Conservation (phyloP, 2,797 vertebrate species). For the Selene dorsalis region DNA sequence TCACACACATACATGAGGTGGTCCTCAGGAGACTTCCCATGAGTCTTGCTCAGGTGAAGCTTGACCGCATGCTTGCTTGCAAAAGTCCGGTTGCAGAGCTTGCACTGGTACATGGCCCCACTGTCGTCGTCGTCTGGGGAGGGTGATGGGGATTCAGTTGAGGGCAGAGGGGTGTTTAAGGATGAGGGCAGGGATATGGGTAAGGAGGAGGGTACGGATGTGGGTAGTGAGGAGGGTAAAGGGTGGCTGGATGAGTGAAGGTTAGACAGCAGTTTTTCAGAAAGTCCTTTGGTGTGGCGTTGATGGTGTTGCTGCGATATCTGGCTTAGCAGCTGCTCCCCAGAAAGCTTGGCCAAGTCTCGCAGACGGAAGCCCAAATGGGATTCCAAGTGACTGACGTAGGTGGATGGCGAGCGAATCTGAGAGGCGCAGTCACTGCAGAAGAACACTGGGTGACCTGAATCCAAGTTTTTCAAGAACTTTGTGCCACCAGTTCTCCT, state of each 20-base stretch:
- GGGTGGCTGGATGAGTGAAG: slow-evolving; percentile 78
- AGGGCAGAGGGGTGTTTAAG: slow-evolving; percentile 78
- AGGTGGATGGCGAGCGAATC: slow-evolving; percentile 98
- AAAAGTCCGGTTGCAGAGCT: slow-evolving; percentile 99
- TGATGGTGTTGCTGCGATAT: slow-evolving; percentile 85
- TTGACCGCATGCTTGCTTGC: slow-evolving; percentile 99
- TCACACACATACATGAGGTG: slow-evolving; percentile 98
- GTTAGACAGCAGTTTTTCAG: slow-evolving; percentile 92
- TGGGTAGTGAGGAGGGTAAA: slow-evolving; percentile 85
- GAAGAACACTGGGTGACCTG: slow-evolving; percentile 98
- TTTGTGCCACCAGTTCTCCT: slow-evolving; percentile 99
- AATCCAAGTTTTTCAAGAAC: slow-evolving; percentile 99
- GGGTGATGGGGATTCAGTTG: slow-evolving; percentile 80
- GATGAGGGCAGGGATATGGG: slow-evolving; percentile 76
- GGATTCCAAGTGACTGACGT: slow-evolving; percentile 98
- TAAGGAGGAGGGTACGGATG: slow-evolving; percentile 82
- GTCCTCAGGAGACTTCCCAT: slow-evolving; percentile 98
- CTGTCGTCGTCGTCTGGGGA: slow-evolving; percentile 93
- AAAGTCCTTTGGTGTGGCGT: slow-evolving; percentile 92
- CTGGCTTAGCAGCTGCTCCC: slow-evolving; percentile 94
- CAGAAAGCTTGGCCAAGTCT: slow-evolving; percentile 96
- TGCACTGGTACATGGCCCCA: slow-evolving; percentile 94
- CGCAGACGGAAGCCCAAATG: slow-evolving; percentile 98
- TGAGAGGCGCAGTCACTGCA: slow-evolving; percentile 99
- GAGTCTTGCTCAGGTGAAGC: slow-evolving; percentile 99